phyloP scores from a whole-genome alignment of 53 echinoderm and acorn worm genomes.

The Zoroaster sp. region DNA sequence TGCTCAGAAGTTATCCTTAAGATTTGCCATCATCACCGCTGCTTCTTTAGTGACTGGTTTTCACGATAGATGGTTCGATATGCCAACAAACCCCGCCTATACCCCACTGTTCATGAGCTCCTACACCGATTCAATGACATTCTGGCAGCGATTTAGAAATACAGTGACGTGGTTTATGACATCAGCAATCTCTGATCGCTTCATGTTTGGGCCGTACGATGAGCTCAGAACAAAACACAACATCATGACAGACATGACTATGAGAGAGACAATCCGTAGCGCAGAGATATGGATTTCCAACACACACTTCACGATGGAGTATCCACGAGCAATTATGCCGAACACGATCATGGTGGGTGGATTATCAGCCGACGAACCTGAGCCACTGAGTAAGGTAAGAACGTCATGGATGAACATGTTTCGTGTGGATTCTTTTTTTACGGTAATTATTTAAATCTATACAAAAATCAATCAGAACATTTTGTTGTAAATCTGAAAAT shows the following conservation, averaged over 20 bases:
- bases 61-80: conserved; percentile 11
- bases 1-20: conserved; percentile 18
- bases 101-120: conserved; percentile 5
- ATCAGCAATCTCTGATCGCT: conserved; percentile 5
- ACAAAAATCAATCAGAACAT: too few relatives aligned
- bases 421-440: too few relatives aligned
- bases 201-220: conserved; percentile 23
- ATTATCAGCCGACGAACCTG: conserved; percentile 25
- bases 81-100: conserved; percentile 48
- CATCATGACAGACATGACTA: neutral
- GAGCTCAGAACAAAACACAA: conserved; percentile 9
- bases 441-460: too few relatives aligned
- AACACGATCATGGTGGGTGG: conserved; percentile 40
- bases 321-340: neutral
- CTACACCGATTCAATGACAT: conserved; percentile 32
- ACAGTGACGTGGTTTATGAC: neutral
- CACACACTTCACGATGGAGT: conserved; percentile 33
- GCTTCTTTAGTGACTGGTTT: neutral
- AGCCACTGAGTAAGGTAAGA: conserved; percentile 21
- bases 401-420: too few relatives aligned
- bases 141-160: conserved; percentile 42
- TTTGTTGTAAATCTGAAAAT: too few relatives aligned
- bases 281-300: conserved; percentile 40
- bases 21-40: conserved; percentile 22
- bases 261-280: conserved; percentile 4